Evolutionary conservation across 2,113 vertebrate species (phyloP), one percentile per base, ranked within the genome.

Genomic region (Thomomys bottae): DNA sequence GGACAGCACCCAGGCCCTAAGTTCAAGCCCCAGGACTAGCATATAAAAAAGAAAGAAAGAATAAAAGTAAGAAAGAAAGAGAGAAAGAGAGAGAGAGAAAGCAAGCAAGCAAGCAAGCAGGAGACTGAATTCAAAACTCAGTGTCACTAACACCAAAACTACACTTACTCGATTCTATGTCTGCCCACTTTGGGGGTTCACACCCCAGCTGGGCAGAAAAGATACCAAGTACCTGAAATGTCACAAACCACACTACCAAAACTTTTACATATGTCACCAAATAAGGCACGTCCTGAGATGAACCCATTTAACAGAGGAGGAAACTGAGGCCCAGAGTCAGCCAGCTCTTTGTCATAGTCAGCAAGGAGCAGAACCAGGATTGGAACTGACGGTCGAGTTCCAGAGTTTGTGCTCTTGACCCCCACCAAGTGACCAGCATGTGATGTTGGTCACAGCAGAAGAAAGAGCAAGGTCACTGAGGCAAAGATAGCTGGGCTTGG

Each of bases 391-490:
- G 38, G 71, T 12, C 4, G 18, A 73, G 49, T 70, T 75, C 86
- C 49, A 38, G 32, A 30, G 8, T 21, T 59, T 54, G 5, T 0
- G 0, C 5, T 64, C 34, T 54, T 49, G 72, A 66, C 49, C 89
- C 82, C 57, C 45, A 8, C 28, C 61, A 34, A 61, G 63, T 0
- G 14, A 64, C n/a, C 36, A n/a, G 71, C 42, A 5, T 1, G 0
- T 0, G 12, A 49, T 2, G 0, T 45, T 32, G 21, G 45, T 28
- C 70, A 30, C 1, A 0, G 72, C 64, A 32, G 30, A 89, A 28
- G 70, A 91, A 66, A 10, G 40, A 21, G 2, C 28, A 70, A 78
- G 23, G 45, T 49, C 36, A 54, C 59, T 23, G 34, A 77, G 23
- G 57, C 59, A 68, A 85, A 79, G 42, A 79, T 18, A 1, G 8